These are phyloP conservation scores for Merops nubicus DNA, from an alignment of 2,113 vertebrate species.

Conservation along the genomic window DNA sequence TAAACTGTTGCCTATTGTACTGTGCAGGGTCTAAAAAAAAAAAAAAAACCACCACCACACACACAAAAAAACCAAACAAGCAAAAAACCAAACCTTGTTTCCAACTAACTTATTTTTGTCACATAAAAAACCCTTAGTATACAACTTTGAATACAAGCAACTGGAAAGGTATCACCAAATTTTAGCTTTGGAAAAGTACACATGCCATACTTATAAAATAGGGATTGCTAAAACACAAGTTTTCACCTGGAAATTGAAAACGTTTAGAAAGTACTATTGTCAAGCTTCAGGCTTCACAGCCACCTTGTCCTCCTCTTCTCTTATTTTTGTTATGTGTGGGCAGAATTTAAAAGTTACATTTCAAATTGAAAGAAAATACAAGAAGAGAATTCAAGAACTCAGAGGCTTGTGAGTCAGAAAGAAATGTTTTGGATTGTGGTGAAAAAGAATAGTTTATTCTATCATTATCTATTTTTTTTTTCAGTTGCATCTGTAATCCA, in stretches of 20 bases:
- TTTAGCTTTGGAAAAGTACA: not conserved
- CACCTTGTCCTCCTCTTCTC: not conserved
- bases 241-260: not conserved
- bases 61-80: no score
- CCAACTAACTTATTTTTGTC: not conserved
- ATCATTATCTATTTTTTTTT: not conserved
- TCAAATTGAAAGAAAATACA: not conserved
- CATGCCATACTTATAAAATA: not conserved
- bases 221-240: not conserved
- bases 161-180: not conserved
- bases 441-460: not conserved
- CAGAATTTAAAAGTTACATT: not conserved
- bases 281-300: not conserved
- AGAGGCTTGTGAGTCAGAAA: not conserved
- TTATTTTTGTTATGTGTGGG: not conserved
- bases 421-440: not conserved
- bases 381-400: no score
- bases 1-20: not conserved
- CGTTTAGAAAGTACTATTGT: not conserved
- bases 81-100: no score
- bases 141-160: not conserved
- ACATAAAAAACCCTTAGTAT: not conserved
- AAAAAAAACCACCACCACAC: no score
- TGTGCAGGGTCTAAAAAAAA: no score
- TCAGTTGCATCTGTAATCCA: not conserved